phyloP scores from a whole-genome alignment of 2,888 invertebrate genomes.

The Melipona beecheii region DNA sequence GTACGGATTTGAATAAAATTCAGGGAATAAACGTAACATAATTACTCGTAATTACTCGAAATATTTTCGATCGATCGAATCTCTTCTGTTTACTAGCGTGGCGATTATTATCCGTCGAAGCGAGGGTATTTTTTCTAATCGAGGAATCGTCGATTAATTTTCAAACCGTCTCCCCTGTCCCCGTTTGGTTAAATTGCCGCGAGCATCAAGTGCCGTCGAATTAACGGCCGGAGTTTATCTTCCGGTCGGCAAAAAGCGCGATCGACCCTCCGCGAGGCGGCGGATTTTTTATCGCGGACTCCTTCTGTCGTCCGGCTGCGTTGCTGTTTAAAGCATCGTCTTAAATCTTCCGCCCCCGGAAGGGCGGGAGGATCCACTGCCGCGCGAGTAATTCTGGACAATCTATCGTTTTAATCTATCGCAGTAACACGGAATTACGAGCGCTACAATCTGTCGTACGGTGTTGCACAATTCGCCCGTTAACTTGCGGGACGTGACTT shows the following conservation, averaged over 20 bases:
- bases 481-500: background rate
- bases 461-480: background rate
- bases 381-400: slow-evolving; percentile 43
- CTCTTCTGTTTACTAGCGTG: background rate
- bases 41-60: background rate
- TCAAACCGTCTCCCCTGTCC: background rate
- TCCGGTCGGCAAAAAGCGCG: slow-evolving; percentile 26
- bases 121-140: background rate
- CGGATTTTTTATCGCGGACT: slow-evolving; percentile 40
- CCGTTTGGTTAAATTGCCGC: slow-evolving; percentile 30
- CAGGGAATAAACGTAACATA: background rate
- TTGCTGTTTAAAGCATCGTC: slow-evolving; percentile 46
- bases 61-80: background rate
- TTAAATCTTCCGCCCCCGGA: slow-evolving; percentile 36
- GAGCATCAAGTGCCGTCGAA: slow-evolving; percentile 38
- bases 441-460: background rate
- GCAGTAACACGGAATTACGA: slow-evolving; percentile 36
- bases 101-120: background rate
- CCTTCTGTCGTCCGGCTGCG: slow-evolving; percentile 22
- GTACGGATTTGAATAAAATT: background rate
- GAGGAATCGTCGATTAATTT: slow-evolving; percentile 27
- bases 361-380: slow-evolving; percentile 36
- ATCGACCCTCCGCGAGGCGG: slow-evolving; percentile 19
- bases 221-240: slow-evolving; percentile 48
- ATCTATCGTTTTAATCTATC: slow-evolving; percentile 53